Evolutionary conservation across 2,797 vertebrate species (phyloP).

Genomic region (Hipposideros larvatus): DNA sequence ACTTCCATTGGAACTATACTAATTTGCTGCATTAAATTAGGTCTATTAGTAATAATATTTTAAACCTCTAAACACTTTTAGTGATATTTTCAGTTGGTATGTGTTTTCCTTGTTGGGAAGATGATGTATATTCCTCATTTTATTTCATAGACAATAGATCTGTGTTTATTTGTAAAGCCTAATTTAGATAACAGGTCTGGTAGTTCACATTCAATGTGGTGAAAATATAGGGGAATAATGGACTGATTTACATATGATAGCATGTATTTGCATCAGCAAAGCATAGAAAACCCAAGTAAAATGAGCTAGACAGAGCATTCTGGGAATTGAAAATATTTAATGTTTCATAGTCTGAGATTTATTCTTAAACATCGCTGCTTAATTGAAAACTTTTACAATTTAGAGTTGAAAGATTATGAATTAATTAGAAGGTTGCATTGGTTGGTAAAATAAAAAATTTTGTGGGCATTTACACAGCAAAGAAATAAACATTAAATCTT

Average conservation of each 20-base stretch:
- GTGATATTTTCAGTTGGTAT: constrained; percentile 47
- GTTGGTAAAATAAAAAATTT: constrained; percentile 35
- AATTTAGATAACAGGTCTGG: constrained; percentile 55
- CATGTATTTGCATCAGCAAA: constrained; percentile 44
- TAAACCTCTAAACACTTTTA: constrained; percentile 65
- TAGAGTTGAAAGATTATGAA: constrained; percentile 53
- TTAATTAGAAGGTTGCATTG: constrained; percentile 36
- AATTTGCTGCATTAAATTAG: constrained; percentile 89
- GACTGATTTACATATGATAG: constrained; percentile 37
- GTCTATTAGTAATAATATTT: constrained; percentile 83
- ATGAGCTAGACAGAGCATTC: constrained; percentile 38
- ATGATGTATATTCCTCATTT: constrained; percentile 60
- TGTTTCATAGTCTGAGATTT: constrained; percentile 11
- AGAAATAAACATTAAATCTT: not conserved
- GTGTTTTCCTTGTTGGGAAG: constrained; percentile 64
- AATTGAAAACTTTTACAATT: constrained; percentile 44
- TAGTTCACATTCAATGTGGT: constrained; percentile 42
- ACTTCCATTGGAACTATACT: constrained; percentile 88
- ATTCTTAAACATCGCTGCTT: not conserved
- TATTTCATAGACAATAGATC: constrained; percentile 57
- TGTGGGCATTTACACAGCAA: not conserved
- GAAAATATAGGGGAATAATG: constrained; percentile 51
- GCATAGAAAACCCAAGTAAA: constrained; percentile 20
- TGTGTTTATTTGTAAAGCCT: constrained; percentile 61
- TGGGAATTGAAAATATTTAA: constrained; percentile 49